Conservation (phyloP, 2,888 invertebrate species). For the Mythimna lalbum region DNA sequence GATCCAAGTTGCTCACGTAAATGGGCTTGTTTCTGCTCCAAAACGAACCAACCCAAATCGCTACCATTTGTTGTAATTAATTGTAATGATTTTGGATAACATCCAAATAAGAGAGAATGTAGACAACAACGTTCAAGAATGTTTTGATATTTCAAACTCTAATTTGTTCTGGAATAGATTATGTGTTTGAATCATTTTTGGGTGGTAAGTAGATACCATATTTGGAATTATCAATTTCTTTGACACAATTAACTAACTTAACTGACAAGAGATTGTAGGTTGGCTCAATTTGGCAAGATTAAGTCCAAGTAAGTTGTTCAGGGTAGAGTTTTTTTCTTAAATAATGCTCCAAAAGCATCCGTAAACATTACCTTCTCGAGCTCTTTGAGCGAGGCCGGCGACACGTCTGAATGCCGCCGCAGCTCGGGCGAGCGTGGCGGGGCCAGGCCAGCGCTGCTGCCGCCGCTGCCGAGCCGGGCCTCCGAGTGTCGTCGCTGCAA, state of each 20-base stretch:
- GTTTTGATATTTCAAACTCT: neutral
- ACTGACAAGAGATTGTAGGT: neutral
- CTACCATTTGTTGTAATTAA: constrained; percentile 3
- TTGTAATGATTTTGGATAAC: constrained; percentile 4
- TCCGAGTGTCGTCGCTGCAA: constrained; percentile 96
- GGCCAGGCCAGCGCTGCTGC: constrained; percentile 92
- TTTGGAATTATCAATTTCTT: neutral
- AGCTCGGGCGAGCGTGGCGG: constrained; percentile 96
- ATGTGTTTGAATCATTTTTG: too few species aligned
- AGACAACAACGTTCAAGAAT: neutral
- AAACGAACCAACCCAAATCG: constrained; percentile 4
- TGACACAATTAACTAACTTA: neutral
- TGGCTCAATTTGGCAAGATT: neutral
- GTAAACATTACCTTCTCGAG: constrained; percentile 94
- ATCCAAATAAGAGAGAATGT: neutral
- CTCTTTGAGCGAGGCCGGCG: constrained; percentile 96
- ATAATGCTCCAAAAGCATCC: constrained; percentile 17
- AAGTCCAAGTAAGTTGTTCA: neutral
- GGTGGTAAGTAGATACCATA: neutral
- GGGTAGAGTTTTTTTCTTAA: neutral
- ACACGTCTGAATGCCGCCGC: constrained; percentile 96
- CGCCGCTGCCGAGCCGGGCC: constrained; percentile 88
- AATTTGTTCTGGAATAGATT: too few species aligned
- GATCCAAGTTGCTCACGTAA: neutral
- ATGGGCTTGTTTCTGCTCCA: neutral